Evolutionary conservation across 2,113 vertebrate genomes (phyloP), one percentile per base, ranked within the genome.

Genomic region (Laticauda laticaudata): DNA sequence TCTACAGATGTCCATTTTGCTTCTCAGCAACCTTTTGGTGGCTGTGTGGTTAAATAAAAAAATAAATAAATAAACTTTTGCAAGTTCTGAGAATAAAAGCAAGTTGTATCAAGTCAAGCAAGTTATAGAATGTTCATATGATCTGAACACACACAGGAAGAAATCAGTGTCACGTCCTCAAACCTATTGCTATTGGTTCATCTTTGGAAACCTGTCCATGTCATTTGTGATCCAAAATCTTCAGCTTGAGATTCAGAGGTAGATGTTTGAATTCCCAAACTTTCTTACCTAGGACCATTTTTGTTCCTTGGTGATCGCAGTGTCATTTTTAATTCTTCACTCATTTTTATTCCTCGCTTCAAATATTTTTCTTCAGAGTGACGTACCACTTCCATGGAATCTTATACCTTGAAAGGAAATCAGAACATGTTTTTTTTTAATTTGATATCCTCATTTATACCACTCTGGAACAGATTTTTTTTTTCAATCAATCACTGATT

Each of bases 401-500:
- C 93, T 91, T 94, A 92, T 57, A 92, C 93, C n/a, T 29, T 89
- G 86, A 93, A 92, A 55, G 9, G 54, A 94, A 90, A 96, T 26
- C 21, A 94, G 88, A 86, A 26, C 12, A 54, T 95, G 24, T 24
- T 95, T 96, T 88, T 6, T 69, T 1, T 6, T 12, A 34, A 18
- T 95, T 96, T 95, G 93, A 94, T 95, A 92, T 90, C 92, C 51
- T 87, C 92, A 90, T 89, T 75, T 87, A 89, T 12, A 94, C 23
- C 85, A 93, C 92, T 96, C 91, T 92, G 43, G 39, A 92, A 55
- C 88, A 88, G 88, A 94, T 59, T 94, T 88, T 87, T 96, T 96
- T 26, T 64, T 29, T 29, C 95, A 95, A 92, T 96, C 95, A 96
- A 94, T 55, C 53, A 0, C 94, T 95, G 96, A 94, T 93, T 94